Percentiles rank a stretch among this genome's conserved stretches.
phyloP scores from a whole-genome alignment of 2,888 invertebrate species.

The Portevinia maculata region DNA sequence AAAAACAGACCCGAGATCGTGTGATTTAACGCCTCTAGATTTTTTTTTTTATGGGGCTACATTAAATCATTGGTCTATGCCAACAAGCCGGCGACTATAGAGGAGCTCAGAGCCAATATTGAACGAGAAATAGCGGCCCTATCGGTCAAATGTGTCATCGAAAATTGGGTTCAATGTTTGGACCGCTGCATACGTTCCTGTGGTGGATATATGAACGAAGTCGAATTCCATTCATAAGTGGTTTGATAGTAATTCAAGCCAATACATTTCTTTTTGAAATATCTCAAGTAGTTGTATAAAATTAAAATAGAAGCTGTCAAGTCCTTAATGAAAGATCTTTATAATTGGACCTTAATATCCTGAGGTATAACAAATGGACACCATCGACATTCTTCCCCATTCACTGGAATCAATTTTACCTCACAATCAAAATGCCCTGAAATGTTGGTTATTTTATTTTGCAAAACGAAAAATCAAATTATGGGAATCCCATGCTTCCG shows the following conservation, averaged over 20 bases:
- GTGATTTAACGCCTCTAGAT: neutral
- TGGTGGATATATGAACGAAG: too few relatives aligned
- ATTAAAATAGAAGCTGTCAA: too few relatives aligned
- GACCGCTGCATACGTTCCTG: too few relatives aligned
- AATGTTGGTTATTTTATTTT: constrained; percentile 20
- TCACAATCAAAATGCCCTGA: constrained; percentile 59
- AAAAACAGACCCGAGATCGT: neutral
- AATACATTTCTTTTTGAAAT: too few relatives aligned
- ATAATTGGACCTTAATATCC: too few relatives aligned
- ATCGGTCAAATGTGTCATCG: neutral
- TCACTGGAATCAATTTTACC: neutral
- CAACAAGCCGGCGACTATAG: neutral
- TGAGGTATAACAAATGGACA: too few relatives aligned
- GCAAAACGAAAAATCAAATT: constrained; percentile 24
- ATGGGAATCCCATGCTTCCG: constrained; percentile 24
- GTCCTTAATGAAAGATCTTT: neutral
- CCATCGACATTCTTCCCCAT: neutral
- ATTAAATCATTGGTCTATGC: constrained; percentile 7
- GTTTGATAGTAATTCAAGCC: too few relatives aligned
- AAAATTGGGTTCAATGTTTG: too few relatives aligned
- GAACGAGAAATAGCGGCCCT: too few relatives aligned
- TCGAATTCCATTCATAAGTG: too few relatives aligned
- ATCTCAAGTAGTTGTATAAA: too few relatives aligned
- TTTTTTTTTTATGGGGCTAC: neutral
- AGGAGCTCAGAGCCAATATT: neutral